These are phyloP conservation scores for Morone saxatilis DNA, from an alignment of 2,113 vertebrate species.

Conservation along the genomic window DNA sequence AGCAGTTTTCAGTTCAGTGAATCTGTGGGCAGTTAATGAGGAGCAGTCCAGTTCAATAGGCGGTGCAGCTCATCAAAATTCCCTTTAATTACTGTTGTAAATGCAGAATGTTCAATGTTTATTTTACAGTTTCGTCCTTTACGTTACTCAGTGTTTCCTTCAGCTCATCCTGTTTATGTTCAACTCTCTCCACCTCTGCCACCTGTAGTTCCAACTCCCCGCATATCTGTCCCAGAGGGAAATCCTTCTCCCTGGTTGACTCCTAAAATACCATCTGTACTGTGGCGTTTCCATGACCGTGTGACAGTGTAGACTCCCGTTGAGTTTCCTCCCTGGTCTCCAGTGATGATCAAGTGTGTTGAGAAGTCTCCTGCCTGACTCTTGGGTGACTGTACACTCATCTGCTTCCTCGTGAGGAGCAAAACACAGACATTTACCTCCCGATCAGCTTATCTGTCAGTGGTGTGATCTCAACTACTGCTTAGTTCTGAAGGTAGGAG, in stretches of 20 bases:
- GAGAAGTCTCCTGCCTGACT: conserved; percentile 58
- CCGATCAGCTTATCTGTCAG: conserved; percentile 5
- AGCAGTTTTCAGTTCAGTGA: background rate
- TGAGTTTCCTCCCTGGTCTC: conserved; percentile 64
- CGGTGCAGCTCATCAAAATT: background rate
- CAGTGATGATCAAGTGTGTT: conserved; percentile 41
- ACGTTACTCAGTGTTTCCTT: conserved; percentile 26
- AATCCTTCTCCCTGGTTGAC: conserved; percentile 57
- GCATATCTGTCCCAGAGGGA: conserved; percentile 61
- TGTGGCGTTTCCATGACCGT: conserved; percentile 81
- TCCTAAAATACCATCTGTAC: conserved; percentile 77
- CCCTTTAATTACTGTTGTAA: background rate
- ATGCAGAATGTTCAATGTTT: background rate
- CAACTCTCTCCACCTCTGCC: conserved; percentile 30
- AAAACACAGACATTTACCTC: conserved; percentile 29
- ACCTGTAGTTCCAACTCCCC: conserved; percentile 49
- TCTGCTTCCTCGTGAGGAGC: conserved; percentile 37
- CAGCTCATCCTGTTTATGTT: conserved; percentile 53
- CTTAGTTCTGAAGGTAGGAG: background rate
- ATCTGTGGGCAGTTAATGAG: background rate
- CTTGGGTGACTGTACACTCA: conserved; percentile 40
- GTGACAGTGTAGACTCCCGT: conserved; percentile 66
- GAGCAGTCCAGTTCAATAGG: background rate
- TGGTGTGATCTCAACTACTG: background rate
- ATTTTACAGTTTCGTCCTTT: background rate